Evolutionary conservation across 1,140 invertebrate genomes (phyloP).

Genomic region (Nasonia longicornis): DNA sequence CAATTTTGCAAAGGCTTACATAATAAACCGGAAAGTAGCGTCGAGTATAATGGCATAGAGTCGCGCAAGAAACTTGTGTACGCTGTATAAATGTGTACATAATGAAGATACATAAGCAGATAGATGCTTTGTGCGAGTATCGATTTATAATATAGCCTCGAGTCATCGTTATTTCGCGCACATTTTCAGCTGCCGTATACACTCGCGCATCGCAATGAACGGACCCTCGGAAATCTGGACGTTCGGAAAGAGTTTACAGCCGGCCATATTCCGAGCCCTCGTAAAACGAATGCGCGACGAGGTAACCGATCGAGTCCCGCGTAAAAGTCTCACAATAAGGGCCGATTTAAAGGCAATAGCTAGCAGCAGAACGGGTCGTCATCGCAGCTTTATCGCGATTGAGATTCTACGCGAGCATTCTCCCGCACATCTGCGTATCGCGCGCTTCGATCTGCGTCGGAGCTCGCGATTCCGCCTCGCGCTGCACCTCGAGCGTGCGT

Average conservation of each 20-base stretch:
- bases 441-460: background rate
- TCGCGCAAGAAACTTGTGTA: background rate
- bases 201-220: too few relatives aligned
- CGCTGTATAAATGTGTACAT: background rate
- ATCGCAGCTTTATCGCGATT: background rate
- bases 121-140: background rate
- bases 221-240: too few relatives aligned
- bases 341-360: background rate
- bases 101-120: background rate
- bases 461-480: background rate
- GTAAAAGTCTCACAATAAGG: background rate
- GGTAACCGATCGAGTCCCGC: background rate
- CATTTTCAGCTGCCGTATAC: too few relatives aligned
- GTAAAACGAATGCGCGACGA: too few relatives aligned
- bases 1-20: background rate
- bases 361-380: background rate
- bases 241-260: too few relatives aligned
- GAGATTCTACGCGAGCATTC: constrained; percentile 3
- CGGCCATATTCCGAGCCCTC: too few relatives aligned
- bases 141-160: background rate
- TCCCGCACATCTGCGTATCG: background rate
- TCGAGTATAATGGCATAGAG: background rate
- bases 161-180: background rate
- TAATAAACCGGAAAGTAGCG: background rate
- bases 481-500: background rate